A percentile compares a stretch with the other conserved stretches of the same genome.
phyloP scores from a whole-genome alignment of 2,113 vertebrate species.

The Nasalis larvatus region DNA sequence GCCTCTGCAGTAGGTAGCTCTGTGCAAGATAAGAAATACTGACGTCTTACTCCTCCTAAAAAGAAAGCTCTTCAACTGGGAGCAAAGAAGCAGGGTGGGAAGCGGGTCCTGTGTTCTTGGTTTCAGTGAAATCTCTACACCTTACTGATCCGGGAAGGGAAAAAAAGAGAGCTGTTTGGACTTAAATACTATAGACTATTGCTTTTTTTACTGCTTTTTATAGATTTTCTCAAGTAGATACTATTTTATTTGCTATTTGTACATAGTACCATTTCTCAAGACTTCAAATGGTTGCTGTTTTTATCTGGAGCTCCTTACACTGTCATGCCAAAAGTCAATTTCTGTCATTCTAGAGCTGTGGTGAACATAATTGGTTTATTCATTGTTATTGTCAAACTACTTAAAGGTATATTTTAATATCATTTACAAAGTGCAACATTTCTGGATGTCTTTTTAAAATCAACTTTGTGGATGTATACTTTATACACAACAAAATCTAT shows the following conservation, averaged over 20 bases:
- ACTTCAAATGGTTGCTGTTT: background rate
- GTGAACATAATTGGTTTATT: background rate
- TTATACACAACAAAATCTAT: background rate
- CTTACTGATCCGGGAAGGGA: background rate
- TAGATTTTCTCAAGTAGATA: background rate
- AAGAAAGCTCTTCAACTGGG: background rate
- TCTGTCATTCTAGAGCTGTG: background rate
- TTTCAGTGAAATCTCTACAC: background rate
- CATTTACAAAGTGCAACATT: background rate
- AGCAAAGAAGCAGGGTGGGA: background rate
- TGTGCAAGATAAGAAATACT: background rate
- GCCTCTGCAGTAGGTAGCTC: background rate
- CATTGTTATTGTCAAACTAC: background rate
- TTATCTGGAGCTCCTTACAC: background rate
- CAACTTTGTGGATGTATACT: background rate
- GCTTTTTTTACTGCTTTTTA: background rate
- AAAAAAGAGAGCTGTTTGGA: background rate
- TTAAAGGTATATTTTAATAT: background rate
- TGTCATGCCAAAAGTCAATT: background rate
- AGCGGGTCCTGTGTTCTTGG: background rate
- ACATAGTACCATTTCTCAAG: background rate
- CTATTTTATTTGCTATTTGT: background rate
- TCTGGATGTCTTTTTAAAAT: background rate
- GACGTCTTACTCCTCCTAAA: background rate
- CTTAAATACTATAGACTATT: background rate